Base-by-base conservation (phyloP, 2,113 vertebrate genomes). In the Zosterops pallidus region DNA sequence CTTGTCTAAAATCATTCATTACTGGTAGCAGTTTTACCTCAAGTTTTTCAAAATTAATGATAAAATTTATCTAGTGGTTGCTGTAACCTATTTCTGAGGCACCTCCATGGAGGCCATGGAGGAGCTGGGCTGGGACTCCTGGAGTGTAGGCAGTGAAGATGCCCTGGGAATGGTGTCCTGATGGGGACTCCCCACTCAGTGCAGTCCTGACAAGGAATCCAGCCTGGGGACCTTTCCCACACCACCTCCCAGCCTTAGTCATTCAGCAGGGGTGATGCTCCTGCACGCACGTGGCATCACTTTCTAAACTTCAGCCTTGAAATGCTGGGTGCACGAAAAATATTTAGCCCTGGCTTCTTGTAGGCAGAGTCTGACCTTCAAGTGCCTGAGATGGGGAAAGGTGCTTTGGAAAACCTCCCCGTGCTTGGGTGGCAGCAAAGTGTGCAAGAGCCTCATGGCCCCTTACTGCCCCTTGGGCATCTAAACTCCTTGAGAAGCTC, bases 21-120 rank as follows among this genome's bases (percentile, higher is more conserved):
- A 53, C 78, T 9, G 6, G 68, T 97, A 95, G 90, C 78, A 93
- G 49, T 75, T 95, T 97, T 86, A 94, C 91, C 94, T 97, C 96
- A 68, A 65, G 22, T 59, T 37, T 81, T 86, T 57, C 53, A 35
- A 71, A 88, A 82, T 91, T 83, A 89, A 78, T 65, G 62, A 76
- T 76, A 57, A 69, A 71, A 41, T 65, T 5, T 18, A 39, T 19
- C 67, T 92, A 86, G 92, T 37, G 71, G 67, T 83, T 77, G 76
- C 78, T 60, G 53, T 92, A 88, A 92, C n/a, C 24, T 17, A 1
- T 68, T 85, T 44, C 41, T 24, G 13, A 55, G 82, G 39, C 11
- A 4, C 59, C 65, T 69, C 2, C 5, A 26, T 41, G 41, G 56
- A 20, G 69, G 77, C 63, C n/a, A 8, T 1, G 2, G 62, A 23